Evolutionary conservation across 1,140 invertebrate genomes (phyloP), one percentile per base, ranked within the genome.

Genomic region (Microplitis mediator): DNA sequence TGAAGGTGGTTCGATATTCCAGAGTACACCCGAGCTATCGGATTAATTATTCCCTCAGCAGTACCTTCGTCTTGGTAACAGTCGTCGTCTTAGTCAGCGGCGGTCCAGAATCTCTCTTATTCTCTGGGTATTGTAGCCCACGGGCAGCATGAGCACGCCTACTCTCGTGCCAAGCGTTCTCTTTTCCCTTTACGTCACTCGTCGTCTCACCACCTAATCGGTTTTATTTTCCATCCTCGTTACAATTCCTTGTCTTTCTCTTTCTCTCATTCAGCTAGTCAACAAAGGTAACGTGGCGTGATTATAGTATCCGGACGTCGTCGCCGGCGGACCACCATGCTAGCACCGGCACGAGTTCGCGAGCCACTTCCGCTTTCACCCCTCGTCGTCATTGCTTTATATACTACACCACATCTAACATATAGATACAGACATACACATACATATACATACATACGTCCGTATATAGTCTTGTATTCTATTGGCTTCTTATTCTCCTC

Each of bases 271-370:
- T 32, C 36, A n/a, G 34, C 32, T 68, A 35, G 52, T 75, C 67
- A 64, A 73, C 71, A 75, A 77, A 75, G 74, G 73, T 77, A 77
- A 74, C 72, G 74, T 73, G 72, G 65, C 71, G 72, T 77, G 76
- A 77, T 74, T 74, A 75, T 77, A 39, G 71, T 72, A 74, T 75
- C 74, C 76, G 71, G 76, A 77, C 69, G 72, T 72, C 67, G 72
- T 74, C 66, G 67, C 69, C 61, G 68, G 54, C 63, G 69, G 74
- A 75, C 74, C 75, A 76, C 75, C 75, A 64, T 74, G 75, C 69
- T 74, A 50, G 65, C 36, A 52, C 63, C 50, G 72, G 70, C 70
- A 74, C 75, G 75, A 68, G 75, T 73, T 71, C 52, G 65, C 63
- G 45, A 58, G 36, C 56, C 50, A 76, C 71, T 73, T 76, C 72